These are phyloP conservation scores for Pterocles orientalis DNA, from an alignment of 2,113 vertebrate genomes.

Conservation along the genomic window DNA sequence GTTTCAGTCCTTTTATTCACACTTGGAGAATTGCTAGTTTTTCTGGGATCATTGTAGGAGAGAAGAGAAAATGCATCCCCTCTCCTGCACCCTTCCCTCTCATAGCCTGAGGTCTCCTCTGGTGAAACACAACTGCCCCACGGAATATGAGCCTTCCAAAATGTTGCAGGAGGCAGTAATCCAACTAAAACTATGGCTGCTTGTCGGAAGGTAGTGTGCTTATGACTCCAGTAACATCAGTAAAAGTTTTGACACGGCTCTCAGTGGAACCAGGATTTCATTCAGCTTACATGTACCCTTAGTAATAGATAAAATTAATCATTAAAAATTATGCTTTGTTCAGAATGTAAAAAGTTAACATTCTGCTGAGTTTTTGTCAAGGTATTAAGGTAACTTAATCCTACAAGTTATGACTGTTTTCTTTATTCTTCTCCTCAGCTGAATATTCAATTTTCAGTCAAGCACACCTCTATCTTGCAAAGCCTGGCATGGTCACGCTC, in stretches of 20 bases:
- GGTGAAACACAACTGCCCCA: not conserved
- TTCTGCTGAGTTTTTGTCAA: not conserved
- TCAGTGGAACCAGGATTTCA: not conserved
- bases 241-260: no score
- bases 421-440: not conserved
- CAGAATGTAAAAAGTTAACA: not conserved
- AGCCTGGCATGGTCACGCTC: no score
- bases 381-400: not conserved
- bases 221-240: not conserved
- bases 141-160: not conserved
- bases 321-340: not conserved
- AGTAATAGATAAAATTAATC: not conserved
- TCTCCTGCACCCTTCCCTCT: not conserved
- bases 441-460: not conserved
- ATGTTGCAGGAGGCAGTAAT: not conserved
- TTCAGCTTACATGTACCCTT: no score
- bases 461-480: not conserved
- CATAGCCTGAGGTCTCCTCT: not conserved
- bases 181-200: not conserved
- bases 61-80: not conserved
- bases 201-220: not conserved
- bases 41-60: not conserved
- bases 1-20: not conserved
- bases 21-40: not conserved
- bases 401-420: not conserved